These are phyloP conservation scores for Bos javanicus DNA, from an alignment of 2,113 vertebrate genomes.

Conservation along the genomic window DNA sequence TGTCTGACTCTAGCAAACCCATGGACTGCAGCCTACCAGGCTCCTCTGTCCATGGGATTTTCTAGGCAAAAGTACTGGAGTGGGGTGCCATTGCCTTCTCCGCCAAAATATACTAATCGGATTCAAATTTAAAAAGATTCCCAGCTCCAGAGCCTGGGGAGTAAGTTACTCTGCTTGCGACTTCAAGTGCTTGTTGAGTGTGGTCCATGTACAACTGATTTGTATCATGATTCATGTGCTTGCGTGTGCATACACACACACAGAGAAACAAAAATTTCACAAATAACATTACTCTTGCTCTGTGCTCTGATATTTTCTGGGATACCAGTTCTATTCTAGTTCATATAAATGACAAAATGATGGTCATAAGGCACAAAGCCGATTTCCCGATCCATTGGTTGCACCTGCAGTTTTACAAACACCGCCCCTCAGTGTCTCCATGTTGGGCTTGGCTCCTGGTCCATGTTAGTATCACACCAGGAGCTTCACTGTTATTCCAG, in stretches of 20 bases:
- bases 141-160: too few species aligned
- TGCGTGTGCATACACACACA: rapidly evolving
- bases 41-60: too few species aligned
- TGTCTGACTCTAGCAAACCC: too few species aligned
- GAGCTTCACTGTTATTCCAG: rapidly evolving
- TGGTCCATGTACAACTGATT: rapidly evolving
- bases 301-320: not conserved
- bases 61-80: too few species aligned
- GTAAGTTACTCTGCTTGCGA: rapidly evolving
- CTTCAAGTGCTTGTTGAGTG: rapidly evolving
- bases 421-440: not conserved
- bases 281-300: not conserved
- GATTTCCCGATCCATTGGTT: slow-evolving; percentile 33
- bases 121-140: not conserved
- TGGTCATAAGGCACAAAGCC: not conserved
- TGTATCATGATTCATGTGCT: not conserved
- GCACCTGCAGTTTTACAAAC: not conserved
- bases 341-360: not conserved
- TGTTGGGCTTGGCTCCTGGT: not conserved
- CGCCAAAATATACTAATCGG: not conserved
- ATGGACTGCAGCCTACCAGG: too few species aligned
- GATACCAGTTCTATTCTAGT: not conserved
- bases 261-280: not conserved
- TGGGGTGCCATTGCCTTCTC: too few species aligned
- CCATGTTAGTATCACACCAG: too few species aligned